Conservation (phyloP, 2,113 vertebrate species). For the Megatriorchis doriae region DNA sequence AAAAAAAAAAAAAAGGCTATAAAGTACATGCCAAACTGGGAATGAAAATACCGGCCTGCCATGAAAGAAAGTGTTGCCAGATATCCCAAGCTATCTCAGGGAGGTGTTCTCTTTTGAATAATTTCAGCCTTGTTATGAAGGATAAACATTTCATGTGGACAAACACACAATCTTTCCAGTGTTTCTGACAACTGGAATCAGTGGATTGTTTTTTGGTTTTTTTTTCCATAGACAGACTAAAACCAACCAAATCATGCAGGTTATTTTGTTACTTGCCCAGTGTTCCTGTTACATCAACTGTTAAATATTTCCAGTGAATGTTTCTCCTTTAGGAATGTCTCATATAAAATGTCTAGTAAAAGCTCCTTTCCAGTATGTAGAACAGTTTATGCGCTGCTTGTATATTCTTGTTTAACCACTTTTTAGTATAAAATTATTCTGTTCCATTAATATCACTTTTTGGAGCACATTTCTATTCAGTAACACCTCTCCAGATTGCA, state of each 20-base stretch:
- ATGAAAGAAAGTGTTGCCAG: background rate
- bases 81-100: background rate
- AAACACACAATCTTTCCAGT: background rate
- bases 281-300: background rate
- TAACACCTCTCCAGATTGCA: background rate
- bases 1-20: background rate
- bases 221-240: background rate
- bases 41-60: background rate
- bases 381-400: background rate
- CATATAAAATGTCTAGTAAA: background rate
- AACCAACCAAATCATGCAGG: background rate
- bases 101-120: background rate
- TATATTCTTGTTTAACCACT: background rate
- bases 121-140: background rate
- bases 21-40: background rate
- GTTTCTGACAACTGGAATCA: background rate
- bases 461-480: background rate
- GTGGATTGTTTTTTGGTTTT: background rate
- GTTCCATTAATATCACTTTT: background rate
- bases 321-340: background rate
- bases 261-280: background rate
- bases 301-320: background rate
- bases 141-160: background rate
- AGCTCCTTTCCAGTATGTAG: background rate
- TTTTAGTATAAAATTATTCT: background rate